Evolutionary conservation across 2,797 vertebrate species (phyloP).

Genomic region (Channallabes apus): DNA sequence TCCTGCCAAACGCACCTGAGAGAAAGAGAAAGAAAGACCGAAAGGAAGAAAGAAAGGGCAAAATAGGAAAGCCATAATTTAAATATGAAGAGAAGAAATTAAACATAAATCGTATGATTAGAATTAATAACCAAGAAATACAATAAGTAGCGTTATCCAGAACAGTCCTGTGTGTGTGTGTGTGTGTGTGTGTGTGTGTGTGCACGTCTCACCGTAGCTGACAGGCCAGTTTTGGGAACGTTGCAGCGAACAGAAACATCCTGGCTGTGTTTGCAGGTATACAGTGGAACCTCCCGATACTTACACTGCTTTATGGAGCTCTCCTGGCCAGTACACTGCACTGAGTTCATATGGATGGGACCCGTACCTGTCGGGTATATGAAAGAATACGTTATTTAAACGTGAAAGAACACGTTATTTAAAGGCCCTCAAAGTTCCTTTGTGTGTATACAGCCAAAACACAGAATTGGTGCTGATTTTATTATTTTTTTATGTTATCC

Average conservation of each 20-base stretch:
- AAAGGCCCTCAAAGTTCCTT: too few relatives aligned
- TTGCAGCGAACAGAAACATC: slow-evolving; percentile 90
- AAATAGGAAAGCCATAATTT: not conserved
- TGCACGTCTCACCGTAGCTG: slow-evolving; percentile 74
- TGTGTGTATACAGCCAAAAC: too few relatives aligned
- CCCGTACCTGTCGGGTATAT: slow-evolving; percentile 79
- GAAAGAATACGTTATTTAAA: not conserved
- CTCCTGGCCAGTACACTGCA: slow-evolving; percentile 84
- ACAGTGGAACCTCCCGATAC: slow-evolving; percentile 74
- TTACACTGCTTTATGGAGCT: slow-evolving; percentile 79
- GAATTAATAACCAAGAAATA: not conserved
- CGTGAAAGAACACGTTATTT: not conserved
- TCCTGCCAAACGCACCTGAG: slow-evolving; percentile 80
- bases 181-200: not conserved
- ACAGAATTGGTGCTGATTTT: too few relatives aligned
- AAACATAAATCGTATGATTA: not conserved
- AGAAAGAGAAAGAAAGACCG: slow-evolving; percentile 14
- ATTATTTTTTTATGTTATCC: not conserved
- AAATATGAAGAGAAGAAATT: not conserved
- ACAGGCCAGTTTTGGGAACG: slow-evolving; percentile 78
- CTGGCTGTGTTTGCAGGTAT: slow-evolving; percentile 81
- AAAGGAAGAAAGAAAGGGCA: not conserved
- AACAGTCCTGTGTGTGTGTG: not conserved
- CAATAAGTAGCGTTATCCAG: not conserved
- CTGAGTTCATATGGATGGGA: slow-evolving; percentile 89